Base-by-base conservation (phyloP, 2,888 invertebrate genomes). In the Eupithecia pulchellata region DNA sequence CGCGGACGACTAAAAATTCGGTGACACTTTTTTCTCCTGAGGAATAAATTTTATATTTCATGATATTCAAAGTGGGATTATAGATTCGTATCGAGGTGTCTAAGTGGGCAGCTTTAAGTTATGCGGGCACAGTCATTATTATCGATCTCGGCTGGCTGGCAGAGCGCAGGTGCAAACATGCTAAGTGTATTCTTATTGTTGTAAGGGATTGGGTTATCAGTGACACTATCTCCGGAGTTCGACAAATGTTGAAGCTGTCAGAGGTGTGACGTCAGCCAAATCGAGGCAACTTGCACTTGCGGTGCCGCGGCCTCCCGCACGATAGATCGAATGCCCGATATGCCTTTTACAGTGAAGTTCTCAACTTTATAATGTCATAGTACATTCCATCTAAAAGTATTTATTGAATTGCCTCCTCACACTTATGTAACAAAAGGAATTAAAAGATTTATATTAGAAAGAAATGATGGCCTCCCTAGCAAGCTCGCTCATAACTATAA, bases 161-260 rank as follows among this genome's bases (percentile, higher is more conserved):
- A 70, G 89, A 89, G 89, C 80, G 93, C 94, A 94, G 94, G 94
- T 94, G 94, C 93, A 93, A 93, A 94, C 93, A 93, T 91, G 92
- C 89, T 93, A 94, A 94, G 93, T 94, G 93, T 93, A 84, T 92
- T 93, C 91, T 91, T 89, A 93, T 94, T 93, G 93, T 94, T 92
- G 89, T 92, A 91, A 92, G 91, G 93, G 93, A 90, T 92, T 90
- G 90, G 88, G 88, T 93, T 93, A 94, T 94, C 94, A 89, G 89
- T 94, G 94, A 94, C 94, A 93, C 93, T 92, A 94, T 94, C 94
- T 93, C 79, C 80, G 86, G 81, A 84, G 91, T 92, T 94, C 94
- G 93, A 94, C 91, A 93, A 93, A 93, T 92, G 92, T 91, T 92
- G 89, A 89, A 91, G 89, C 92, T 94, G 94, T 94, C 94, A 93